Evolutionary conservation across 2,888 invertebrate species (phyloP), one percentile per base, ranked within the genome.

Genomic region (Ochropacha duplaris): DNA sequence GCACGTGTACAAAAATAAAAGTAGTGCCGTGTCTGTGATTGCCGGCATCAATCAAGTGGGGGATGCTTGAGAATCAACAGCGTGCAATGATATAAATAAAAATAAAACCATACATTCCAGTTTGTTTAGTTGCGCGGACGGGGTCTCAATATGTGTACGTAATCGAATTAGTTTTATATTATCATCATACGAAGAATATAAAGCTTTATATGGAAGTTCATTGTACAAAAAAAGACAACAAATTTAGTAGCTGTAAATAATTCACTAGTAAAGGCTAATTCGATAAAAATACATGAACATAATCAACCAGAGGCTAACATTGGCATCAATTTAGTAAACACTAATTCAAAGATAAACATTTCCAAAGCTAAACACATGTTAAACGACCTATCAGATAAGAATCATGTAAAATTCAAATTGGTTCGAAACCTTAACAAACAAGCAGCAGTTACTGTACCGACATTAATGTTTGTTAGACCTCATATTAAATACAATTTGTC

Each of bases 31-130:
- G 24, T 57, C 54, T 58, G 58, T 59, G 61, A 65, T 65, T 61
- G 58, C 65, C 44, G 28, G 39, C 65, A 65, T 65, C 65, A 61
- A 62, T 65, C 65, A 65, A 54, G 54, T 22, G 52, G 50, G 24
- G 57, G 56, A 60, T 28, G 52, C 52, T 52, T 31, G 31, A 52
- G 52, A 31, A 52, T 52, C 52, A 52, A 31, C 52, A 52, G 31
- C 44, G 44, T 44, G 44, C 52, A 31, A 52, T 52, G 52, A 31
- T 52, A 52, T 52, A 52, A 52, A 52, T 52, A 52, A 31, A 52
- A 52, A 52, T 52, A 52, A 52, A 52, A 16, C 31, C 0, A 22
- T 19, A 31, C 52, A 52, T 52, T 34, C 52, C 52, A 22, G 52
- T 52, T 31, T 44, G 19, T n/a, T n/a, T 36, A 28, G 52, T 19